Evolutionary conservation across 2,888 invertebrate species (phyloP).

Genomic region (Nebria brevicollis): DNA sequence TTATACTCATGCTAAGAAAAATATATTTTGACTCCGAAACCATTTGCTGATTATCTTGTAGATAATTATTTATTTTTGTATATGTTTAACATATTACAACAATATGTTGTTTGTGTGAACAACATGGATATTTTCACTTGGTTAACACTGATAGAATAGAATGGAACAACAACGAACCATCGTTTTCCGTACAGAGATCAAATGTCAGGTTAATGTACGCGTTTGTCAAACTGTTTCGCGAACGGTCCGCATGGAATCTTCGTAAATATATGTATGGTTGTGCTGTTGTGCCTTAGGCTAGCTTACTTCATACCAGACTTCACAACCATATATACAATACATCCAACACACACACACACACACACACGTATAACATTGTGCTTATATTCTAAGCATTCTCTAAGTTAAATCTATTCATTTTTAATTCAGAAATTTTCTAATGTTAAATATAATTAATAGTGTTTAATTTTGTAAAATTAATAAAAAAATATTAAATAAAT

Average conservation of each 20-base stretch:
- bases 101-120: slow-evolving; percentile 1
- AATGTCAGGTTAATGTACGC: slow-evolving; percentile 17
- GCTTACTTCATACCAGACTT: neutral
- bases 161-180: neutral
- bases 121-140: neutral
- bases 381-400: neutral
- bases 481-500: too few relatives aligned
- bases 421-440: too few relatives aligned
- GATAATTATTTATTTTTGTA: neutral
- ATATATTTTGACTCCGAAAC: neutral
- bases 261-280: slow-evolving; percentile 1
- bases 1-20: neutral
- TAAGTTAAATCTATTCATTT: too few relatives aligned
- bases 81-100: neutral
- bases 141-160: neutral
- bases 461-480: too few relatives aligned
- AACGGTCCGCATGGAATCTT: slow-evolving; percentile 10
- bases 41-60: neutral
- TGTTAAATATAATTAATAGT: too few relatives aligned
- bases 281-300: neutral
- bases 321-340: neutral
- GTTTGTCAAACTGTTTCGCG: slow-evolving; percentile 16
- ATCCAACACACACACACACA: neutral
- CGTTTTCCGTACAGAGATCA: slow-evolving; percentile 12
- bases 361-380: neutral